Percentiles rank a stretch among this genome's conserved stretches.
Evolutionary conservation across 2,888 invertebrate genomes (phyloP).

Genomic region (Philonicus albiceps): DNA sequence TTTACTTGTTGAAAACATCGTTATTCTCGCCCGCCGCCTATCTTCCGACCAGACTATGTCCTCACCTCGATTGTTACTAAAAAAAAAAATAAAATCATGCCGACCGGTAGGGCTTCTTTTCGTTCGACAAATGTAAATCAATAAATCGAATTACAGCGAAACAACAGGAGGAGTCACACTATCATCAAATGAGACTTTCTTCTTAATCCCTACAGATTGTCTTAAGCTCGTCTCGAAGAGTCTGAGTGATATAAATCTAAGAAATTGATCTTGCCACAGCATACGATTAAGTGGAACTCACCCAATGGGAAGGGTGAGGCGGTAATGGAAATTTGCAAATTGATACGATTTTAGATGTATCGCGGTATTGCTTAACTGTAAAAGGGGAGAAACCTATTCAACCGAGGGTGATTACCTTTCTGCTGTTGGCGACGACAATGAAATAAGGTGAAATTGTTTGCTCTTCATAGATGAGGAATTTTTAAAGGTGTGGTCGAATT

Average conservation of each 20-base stretch:
- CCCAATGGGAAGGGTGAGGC: not conserved
- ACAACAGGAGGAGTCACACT: not conserved
- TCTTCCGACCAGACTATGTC: not conserved
- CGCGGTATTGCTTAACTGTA: not conserved
- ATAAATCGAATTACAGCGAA: constrained; percentile 11
- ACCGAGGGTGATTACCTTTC: not conserved
- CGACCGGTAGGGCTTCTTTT: not conserved
- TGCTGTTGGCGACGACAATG: not conserved
- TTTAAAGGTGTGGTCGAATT: not conserved
- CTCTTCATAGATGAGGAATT: not conserved
- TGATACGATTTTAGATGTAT: not conserved
- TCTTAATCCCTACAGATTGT: not conserved
- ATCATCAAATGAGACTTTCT: constrained; percentile 30
- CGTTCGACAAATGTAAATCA: constrained; percentile 13
- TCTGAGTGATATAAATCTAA: not conserved
- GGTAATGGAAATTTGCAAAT: not conserved
- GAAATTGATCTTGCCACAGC: not conserved
- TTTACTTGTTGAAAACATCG: constrained; percentile 29
- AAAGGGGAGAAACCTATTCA: not conserved
- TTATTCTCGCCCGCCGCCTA: not conserved
- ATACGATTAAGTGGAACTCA: not conserved
- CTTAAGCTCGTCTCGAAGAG: not conserved
- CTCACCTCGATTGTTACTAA: not conserved
- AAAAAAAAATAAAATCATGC: not conserved
- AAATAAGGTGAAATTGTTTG: not conserved